Evolutionary conservation across 1,140 invertebrate species (phyloP), one percentile per base, ranked within the genome.

Genomic region (Aphelenchoides avenae): DNA sequence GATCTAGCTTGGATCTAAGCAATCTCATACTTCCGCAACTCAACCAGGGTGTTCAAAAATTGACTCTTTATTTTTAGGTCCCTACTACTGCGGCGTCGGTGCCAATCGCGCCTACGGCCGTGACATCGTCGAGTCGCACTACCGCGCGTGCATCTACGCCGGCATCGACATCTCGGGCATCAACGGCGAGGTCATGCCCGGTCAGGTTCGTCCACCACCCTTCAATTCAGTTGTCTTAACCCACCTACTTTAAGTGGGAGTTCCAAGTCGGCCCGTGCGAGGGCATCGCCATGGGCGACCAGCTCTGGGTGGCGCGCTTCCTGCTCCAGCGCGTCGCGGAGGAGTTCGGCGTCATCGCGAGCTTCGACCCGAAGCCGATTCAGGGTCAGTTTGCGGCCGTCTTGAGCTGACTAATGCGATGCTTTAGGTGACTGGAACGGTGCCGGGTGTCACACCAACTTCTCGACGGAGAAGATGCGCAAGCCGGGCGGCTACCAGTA

Each of bases 121-220:
- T 22, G 91, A 96, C 78, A 86, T 97, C 50, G 88, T 92, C 33
- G 90, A 93, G 77, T 86, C 89, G 15, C 90, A 93, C 58, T 82
- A 82, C 70, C 69, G 76, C 30, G 80, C 81, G 3, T 91, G 88
- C 73, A 80, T 95, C 1, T 94, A 89, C 74, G 87, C 91, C 49
- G 91, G 91, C 11, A 83, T 95, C 36, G 85, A 87, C 40, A 86
- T 96, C 53, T 84, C 86, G 50, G 91, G 91, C 18, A 89, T 86
- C 11, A 94, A 95, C 76, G 90, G 89, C 1, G 91, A 94, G 77
- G 91, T 92, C 6, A 91, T 92, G 85, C 89, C 89, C 3, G 86
- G 87, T 20, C 89, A 90, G 46, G 89, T 91, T 11, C 89, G 90
- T 85, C 88, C 1, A 90, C 92, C 18, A 36, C 13, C 13, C 13